Evolutionary conservation across 2,888 invertebrate genomes (phyloP), one percentile per base, ranked within the genome.

Genomic region (Nasonovia ribisnigri): DNA sequence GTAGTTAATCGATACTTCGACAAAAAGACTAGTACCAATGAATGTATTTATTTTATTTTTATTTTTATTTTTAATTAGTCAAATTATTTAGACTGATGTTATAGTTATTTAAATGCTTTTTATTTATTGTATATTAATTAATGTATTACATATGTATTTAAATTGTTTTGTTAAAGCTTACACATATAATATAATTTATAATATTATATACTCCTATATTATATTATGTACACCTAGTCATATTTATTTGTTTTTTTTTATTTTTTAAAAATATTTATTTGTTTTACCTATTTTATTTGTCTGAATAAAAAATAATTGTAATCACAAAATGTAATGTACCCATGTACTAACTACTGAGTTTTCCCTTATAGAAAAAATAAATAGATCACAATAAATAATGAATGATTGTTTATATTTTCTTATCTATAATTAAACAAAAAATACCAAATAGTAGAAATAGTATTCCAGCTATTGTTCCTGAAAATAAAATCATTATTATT

Each of bases 381-480:
- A 91, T n/a, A 20, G 6, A 20, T 24, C 42, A 67, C 36, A 90
- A 26, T 54, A 77, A 13, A 54, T 51, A 51, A 54, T 42, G 29
- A 89, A 57, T 57, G 6, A 11, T 11, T 48, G 26, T 51, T 89
- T 20, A 48, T 86, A 13, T 86, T 90, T 93, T 48, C 26, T 93
- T 93, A 51, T 93, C 86, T 86, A 86, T 54, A 29, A 93, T 51
- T 48, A 93, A 86, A 60, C 93, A 93, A 60, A 90, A 16, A 48
- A 93, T 93, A 48, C 93, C 93, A 67, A 90, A 86, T 51, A 93
- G 29, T 48, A 93, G n/a, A 90, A 93, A 93, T 42, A 90, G 24
- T 90, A 93, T 60, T 48, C 93, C 93, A 26, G 48, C 3, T 43
- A 86, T 86, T 26, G 93, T 87, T 90, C 60, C 93, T 93, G 90